Conservation (phyloP, 2,113 vertebrate species). For the Psilopsiagon aymara region DNA sequence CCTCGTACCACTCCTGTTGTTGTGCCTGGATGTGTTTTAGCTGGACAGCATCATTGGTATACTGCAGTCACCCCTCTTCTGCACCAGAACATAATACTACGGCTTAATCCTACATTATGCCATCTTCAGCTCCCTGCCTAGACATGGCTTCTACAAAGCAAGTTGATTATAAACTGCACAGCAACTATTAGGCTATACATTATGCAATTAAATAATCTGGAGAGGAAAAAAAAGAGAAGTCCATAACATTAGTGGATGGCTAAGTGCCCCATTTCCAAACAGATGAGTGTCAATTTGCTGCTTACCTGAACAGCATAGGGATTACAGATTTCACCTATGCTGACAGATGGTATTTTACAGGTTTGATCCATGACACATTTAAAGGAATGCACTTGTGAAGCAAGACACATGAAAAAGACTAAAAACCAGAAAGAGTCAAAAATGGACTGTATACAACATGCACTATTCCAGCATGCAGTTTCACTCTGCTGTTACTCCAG, state of each 20-base stretch:
- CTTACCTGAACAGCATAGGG: conserved; percentile 24
- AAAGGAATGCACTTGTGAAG: neutral
- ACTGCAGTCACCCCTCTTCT: neutral
- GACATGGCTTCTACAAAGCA: neutral
- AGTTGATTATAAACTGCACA: neutral
- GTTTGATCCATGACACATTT: neutral
- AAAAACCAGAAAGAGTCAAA: neutral
- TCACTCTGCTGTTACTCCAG: conserved; percentile 5
- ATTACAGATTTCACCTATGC: neutral
- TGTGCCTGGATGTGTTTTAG: neutral
- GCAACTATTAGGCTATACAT: neutral
- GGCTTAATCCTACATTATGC: neutral
- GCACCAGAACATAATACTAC: neutral
- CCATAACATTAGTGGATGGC: neutral
- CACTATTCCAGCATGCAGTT: neutral
- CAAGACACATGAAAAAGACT: neutral
- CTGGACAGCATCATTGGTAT: neutral
- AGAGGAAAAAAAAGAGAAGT: neutral
- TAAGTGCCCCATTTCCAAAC: neutral
- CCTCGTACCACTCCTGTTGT: neutral
- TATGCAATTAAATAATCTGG: conserved; percentile 6
- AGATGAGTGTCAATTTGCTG: neutral
- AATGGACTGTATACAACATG: neutral
- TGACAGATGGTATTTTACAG: conserved; percentile 7
- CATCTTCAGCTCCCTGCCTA: conserved; percentile 8